Evolutionary conservation across 2,888 invertebrate species (phyloP), one percentile per base, ranked within the genome.

Genomic region (Cryptus armator): DNA sequence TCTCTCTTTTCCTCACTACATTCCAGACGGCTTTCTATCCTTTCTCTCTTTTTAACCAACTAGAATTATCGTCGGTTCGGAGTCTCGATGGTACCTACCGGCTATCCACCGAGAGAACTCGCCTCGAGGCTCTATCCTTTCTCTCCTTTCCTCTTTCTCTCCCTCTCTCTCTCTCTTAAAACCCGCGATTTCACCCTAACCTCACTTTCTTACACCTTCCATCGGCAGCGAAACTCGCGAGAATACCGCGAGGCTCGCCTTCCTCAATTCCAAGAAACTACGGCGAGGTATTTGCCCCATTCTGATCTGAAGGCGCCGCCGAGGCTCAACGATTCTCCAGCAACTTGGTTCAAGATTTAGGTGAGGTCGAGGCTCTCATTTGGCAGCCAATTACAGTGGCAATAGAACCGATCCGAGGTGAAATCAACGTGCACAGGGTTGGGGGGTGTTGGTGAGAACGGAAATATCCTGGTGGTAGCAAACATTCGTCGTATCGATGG

Each of bases 351-450:
- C 6, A 88, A 91, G 91, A 91, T 91, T 91, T 91, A 91, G 86
- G 88, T 85, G 87, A 88, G 90, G 85, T 89, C 89, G 90, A 88
- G 6, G 84, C 90, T 91, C 91, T 91, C 90, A 91, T 91, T 91
- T 91, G 90, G 90, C 89, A 92, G 90, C 89, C 91, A 91, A 91
- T 91, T 92, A 91, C 92, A 48, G 64, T 46, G 64, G 44, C 46
- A 51, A 70, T 68, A 75, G 82, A 70, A 71, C 68, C 51, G 51
- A 12, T 64, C 43, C 19, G 51, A 51, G 62, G 37, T 37, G 37
- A 37, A 37, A 37, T 37, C 37, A 37, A 37, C 37, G 37, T 37
- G 37, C 59, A 29, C 9, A 24, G 12, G 19, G 14, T 16, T 3
- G 56, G 46, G 24, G 24, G 24, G n/a, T 44, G 51, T 7, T 43